Conservation (phyloP, 2,113 vertebrate species). For the Ctenomys sociabilis region DNA sequence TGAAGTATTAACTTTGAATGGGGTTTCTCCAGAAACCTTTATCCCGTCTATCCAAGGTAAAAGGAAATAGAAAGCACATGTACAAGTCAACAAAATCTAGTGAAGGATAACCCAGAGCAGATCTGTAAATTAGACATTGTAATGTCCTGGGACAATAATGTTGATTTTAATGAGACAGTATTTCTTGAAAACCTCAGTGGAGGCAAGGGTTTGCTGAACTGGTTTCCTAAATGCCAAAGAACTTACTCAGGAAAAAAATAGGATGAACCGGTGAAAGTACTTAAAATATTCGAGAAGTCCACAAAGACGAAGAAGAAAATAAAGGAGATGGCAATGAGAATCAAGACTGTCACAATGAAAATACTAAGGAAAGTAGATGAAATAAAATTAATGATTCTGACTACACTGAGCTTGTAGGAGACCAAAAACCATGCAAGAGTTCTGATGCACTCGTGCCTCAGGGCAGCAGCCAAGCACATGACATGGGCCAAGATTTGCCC, state of each 20-base stretch:
- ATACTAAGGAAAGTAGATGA: neutral
- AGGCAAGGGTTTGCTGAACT: neutral
- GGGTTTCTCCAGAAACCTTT: neutral
- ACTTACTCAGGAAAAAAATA: conserved; percentile 37
- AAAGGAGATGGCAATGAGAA: too few relatives aligned
- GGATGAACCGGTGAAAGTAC: conserved; percentile 43
- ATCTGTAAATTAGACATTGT: conserved; percentile 55
- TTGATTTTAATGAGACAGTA: neutral
- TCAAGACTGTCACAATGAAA: neutral
- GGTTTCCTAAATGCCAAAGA: neutral
- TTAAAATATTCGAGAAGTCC: conserved; percentile 18
- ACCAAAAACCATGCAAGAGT: neutral
- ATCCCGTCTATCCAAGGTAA: conserved; percentile 58
- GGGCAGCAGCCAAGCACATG: neutral
- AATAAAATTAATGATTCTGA: neutral
- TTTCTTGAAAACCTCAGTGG: neutral
- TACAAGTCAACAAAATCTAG: neutral
- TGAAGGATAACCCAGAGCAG: neutral
- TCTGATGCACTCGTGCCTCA: neutral
- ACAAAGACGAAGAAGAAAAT: neutral
- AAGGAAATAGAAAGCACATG: neutral
- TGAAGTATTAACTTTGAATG: neutral
- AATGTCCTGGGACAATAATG: conserved; percentile 38
- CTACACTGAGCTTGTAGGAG: neutral
- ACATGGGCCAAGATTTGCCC: neutral